A percentile compares a stretch with the other conserved stretches of the same genome.
Conservation (phyloP, 2,113 vertebrate species). For the Turnix velox region DNA sequence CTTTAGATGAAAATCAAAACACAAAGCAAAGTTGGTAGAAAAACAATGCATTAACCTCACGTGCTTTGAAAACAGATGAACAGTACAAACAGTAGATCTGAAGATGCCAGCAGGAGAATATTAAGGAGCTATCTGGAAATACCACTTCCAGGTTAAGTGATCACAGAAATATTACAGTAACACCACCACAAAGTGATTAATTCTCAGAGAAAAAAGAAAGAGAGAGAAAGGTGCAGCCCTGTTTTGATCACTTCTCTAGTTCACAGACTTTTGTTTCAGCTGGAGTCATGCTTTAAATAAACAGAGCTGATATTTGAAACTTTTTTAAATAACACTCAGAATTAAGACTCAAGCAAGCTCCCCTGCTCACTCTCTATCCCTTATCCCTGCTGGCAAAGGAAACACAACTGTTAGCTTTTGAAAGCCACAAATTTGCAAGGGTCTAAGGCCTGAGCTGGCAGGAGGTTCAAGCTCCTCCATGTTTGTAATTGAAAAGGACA, state of each 20-base stretch:
- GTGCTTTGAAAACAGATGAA: constrained; percentile 36
- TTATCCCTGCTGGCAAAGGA: constrained; percentile 46
- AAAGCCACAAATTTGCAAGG: constrained; percentile 59
- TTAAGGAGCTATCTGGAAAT: constrained; percentile 8
- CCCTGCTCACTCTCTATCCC: neutral
- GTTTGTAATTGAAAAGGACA: constrained; percentile 78
- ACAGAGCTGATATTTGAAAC: constrained; percentile 27
- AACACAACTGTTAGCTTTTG: constrained; percentile 65
- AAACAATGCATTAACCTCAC: neutral
- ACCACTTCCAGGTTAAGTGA: constrained; percentile 11
- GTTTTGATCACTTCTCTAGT: constrained; percentile 27
- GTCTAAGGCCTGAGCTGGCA: constrained; percentile 59
- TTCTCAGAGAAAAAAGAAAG: neutral
- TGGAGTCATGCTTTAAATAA: constrained; percentile 39
- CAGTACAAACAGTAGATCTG: neutral
- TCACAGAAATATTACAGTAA: constrained; percentile 16
- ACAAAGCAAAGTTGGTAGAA: neutral
- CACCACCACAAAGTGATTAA: neutral
- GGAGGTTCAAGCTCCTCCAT: constrained; percentile 58
- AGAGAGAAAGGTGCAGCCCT: neutral
- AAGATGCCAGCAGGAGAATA: constrained; percentile 3
- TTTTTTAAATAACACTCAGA: constrained; percentile 40
- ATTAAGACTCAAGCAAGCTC: constrained; percentile 3
- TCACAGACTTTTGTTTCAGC: constrained; percentile 23
- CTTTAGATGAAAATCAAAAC: constrained; percentile 29